Base-by-base conservation (phyloP, 2,797 vertebrate species). In the Leucoraja ocellata region DNA sequence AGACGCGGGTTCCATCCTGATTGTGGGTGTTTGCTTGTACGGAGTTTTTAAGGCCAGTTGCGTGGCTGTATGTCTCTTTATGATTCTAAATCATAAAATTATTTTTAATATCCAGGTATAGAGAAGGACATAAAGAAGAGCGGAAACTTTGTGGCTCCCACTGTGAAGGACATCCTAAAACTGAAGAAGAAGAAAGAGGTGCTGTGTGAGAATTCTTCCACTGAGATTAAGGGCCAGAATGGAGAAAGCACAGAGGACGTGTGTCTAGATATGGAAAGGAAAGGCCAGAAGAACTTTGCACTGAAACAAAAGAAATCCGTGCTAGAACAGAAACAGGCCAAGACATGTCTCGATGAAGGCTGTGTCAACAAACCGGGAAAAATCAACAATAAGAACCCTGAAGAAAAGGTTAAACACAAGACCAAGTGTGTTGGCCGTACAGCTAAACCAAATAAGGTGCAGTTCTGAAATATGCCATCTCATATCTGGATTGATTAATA, bases 381-480 rank as follows among this genome's bases (percentile, higher is more conserved):
- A 32, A 32, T 65, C 54, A 84, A 58, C 16, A 78, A 0, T 36
- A 78, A 36, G n/a, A 78, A 36, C 8, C 1, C n/a, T n/a, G 61
- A 88, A 88, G 84, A 65, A 23, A 88, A 88, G 61, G 58, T 2
- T 65, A 88, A 88, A 65, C 28, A 63, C 13, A 88, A 88, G 63
- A 21, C 61, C 84, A 88, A 88, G 8, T 32, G 84, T n/a, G 6
- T 88, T n/a, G 84, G 61, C 16, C 13, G 84, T n/a, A 65, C 14
- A 9, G 9, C n/a, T 88, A 65, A 88, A 65, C 32, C 61, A 36
- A 88, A 88, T 65, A 88, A 88, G 84, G 84, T 88, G 84, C 18
- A n/a, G 61, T 65, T 88, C 58, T 88, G 61, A 65, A 32, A 88
- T 65, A 65, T 65, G 14, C 28, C 61, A 88, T 1, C n/a, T 61